Evolutionary conservation across 2,888 invertebrate genomes (phyloP).

Genomic region (Lacanobia oleracea): DNA sequence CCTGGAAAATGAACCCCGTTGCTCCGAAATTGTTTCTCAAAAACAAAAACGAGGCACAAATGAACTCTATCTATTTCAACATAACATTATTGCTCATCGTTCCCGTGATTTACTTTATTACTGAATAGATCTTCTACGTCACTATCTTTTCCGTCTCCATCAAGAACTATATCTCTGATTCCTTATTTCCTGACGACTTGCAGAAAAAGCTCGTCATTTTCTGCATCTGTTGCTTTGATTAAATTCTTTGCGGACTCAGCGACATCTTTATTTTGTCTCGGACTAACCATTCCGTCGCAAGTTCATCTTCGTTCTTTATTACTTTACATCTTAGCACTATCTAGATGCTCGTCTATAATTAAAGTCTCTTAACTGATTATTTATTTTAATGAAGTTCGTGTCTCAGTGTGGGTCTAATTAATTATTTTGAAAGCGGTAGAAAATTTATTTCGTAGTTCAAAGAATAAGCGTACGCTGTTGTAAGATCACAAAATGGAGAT

Average conservation of each 20-base stretch:
- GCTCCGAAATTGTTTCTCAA: no score
- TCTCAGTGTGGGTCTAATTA: neutral
- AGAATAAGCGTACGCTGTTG: neutral
- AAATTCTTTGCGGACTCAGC: constrained; percentile 49
- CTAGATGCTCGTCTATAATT: constrained; percentile 2
- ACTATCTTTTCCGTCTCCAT: neutral
- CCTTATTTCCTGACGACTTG: constrained; percentile 23
- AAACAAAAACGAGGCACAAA: neutral
- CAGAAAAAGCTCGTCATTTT: constrained; percentile 25
- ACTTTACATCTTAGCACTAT: constrained; percentile 13
- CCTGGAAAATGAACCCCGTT: no score
- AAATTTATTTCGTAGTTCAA: neutral
- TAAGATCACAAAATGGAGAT: neutral
- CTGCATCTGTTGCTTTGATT: constrained; percentile 57
- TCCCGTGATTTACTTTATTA: neutral
- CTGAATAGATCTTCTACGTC: neutral
- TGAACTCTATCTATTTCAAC: neutral
- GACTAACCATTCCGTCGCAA: constrained; percentile 23
- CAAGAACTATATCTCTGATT: constrained; percentile 25
- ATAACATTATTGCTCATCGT: neutral
- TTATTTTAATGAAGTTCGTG: neutral
- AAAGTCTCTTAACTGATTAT: constrained; percentile 12
- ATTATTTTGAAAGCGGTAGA: neutral
- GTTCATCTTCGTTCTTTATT: constrained; percentile 28
- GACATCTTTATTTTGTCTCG: constrained; percentile 47